Conservation (phyloP, 1,140 invertebrate species). For the Zaprionus vittiger region DNA sequence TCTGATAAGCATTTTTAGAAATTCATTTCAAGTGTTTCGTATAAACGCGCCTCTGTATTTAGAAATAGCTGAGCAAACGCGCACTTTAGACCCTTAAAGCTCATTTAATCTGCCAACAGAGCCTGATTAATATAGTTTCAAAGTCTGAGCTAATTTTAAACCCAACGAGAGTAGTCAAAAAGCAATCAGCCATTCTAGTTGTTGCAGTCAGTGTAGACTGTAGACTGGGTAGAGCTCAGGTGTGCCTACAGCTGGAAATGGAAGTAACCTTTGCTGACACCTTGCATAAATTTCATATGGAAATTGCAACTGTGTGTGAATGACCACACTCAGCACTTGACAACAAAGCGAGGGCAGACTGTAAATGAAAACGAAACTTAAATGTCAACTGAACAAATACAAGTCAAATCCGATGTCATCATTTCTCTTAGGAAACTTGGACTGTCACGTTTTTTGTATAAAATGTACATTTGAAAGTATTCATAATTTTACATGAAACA, state of each 20-base stretch:
- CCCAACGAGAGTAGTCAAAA: background rate
- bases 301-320: conserved; percentile 55
- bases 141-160: conserved; percentile 41
- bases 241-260: conserved; percentile 14
- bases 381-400: background rate
- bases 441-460: background rate
- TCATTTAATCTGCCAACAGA: conserved; percentile 19
- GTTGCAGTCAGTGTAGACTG: conserved; percentile 11
- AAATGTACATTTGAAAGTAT: background rate
- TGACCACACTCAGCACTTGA: conserved; percentile 52
- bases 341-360: conserved; percentile 42
- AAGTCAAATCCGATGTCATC: background rate
- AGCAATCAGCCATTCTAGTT: background rate
- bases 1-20: conserved; percentile 51
- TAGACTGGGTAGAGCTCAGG: conserved; percentile 11
- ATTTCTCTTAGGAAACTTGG: background rate
- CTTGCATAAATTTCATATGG: conserved; percentile 68
- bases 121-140: conserved; percentile 52
- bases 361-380: conserved; percentile 13
- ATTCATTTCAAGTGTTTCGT: conserved; percentile 47
- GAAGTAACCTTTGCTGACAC: conserved; percentile 26
- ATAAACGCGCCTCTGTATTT: conserved; percentile 23
- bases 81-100: conserved; percentile 64
- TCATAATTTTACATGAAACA: background rate
- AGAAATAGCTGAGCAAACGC: conserved; percentile 11